Evolutionary conservation across 2,888 invertebrate species (phyloP).

Genomic region (Saturnia pavonia): DNA sequence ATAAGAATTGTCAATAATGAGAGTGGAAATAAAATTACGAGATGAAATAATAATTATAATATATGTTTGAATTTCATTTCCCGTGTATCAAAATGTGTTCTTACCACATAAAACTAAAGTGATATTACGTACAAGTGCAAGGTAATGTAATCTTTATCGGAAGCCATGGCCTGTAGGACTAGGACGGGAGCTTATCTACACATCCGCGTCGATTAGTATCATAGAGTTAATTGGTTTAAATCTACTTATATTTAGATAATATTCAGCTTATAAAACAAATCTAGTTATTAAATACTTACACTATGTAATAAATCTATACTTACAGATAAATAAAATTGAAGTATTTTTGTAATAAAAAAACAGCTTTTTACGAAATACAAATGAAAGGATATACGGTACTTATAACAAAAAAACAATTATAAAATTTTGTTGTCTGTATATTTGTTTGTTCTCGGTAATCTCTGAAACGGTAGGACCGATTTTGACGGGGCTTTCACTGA

Average conservation of each 20-base stretch:
- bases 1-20: too few relatives aligned
- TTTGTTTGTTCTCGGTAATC: too few relatives aligned
- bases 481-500: too few relatives aligned
- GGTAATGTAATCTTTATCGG: slow-evolving; percentile 33
- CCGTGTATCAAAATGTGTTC: not conserved
- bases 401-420: too few relatives aligned
- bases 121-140: slow-evolving; percentile 26
- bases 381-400: too few relatives aligned
- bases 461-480: too few relatives aligned
- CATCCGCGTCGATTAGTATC: slow-evolving; percentile 30
- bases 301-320: not conserved
- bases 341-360: too few relatives aligned
- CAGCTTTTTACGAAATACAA: too few relatives aligned
- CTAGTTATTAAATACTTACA: not conserved
- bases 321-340: not conserved
- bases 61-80: not conserved
- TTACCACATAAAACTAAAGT: slow-evolving; percentile 22
- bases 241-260: slow-evolving; percentile 25
- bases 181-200: slow-evolving; percentile 40
- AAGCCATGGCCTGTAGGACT: slow-evolving; percentile 38
- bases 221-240: slow-evolving; percentile 35
- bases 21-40: too few relatives aligned
- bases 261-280: slow-evolving; percentile 2
- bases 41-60: too few relatives aligned
- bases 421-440: too few relatives aligned